phyloP scores from a whole-genome alignment of 64 coral and sea anemone species.

The Dendrophyllia cribrosa region DNA sequence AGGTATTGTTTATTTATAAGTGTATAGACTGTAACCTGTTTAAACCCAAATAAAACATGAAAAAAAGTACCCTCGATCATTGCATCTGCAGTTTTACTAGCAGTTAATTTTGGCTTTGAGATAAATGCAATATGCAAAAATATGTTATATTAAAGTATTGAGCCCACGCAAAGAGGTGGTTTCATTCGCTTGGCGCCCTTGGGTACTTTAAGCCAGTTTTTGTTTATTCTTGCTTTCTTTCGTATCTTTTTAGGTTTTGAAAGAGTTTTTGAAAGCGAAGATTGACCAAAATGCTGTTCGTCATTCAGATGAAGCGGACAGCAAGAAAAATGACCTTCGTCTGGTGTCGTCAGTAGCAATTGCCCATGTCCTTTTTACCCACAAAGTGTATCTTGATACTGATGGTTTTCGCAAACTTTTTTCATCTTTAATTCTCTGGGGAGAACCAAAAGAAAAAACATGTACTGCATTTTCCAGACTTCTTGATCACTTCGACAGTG shows the following conservation, averaged over 20 bases:
- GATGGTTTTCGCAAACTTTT: conserved; percentile 22
- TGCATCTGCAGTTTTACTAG: too few species aligned
- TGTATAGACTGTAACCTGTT: too few species aligned
- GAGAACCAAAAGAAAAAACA: not conserved
- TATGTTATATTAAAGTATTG: too few species aligned
- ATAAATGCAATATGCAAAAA: too few species aligned
- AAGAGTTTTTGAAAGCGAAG: not conserved
- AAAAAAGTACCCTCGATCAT: too few species aligned
- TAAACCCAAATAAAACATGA: too few species aligned
- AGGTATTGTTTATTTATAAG: too few species aligned
- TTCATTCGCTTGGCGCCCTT: too few species aligned
- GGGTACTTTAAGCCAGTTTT: not conserved
- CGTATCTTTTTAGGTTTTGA: not conserved
- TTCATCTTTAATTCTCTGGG: conserved; percentile 20
- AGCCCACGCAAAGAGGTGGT: too few species aligned
- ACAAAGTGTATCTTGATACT: conserved; percentile 8
- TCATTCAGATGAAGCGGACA: not conserved
- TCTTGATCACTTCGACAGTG: not conserved
- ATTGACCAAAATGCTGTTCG: conserved; percentile 1
- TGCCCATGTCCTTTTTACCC: not conserved
- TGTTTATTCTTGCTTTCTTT: not conserved
- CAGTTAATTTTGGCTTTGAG: too few species aligned
- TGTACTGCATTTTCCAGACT: conserved; percentile 16
- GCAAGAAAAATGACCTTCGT: not conserved
- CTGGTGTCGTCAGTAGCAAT: conserved; percentile 32